Evolutionary conservation across 2,113 vertebrate genomes (phyloP), one percentile per base, ranked within the genome.

Genomic region (Nicator chloris): DNA sequence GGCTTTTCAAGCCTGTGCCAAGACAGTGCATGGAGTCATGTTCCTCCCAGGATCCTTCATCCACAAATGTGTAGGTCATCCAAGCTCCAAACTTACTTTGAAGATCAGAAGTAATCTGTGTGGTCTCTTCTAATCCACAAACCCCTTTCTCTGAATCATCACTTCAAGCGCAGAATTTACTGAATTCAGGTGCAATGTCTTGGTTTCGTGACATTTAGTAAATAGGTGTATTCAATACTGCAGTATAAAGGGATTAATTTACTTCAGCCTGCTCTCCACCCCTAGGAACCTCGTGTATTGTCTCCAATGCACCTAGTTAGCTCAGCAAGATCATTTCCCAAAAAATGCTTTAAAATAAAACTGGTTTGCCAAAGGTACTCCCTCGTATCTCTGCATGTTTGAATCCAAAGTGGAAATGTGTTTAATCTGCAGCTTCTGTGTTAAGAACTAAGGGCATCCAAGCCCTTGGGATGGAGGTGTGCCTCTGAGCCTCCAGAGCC

Each of bases 61-160:
- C 75, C 51, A 69, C 63, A 56, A 79, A 83, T 2, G 4, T 2
- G 8, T 65, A 24, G 85, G 76, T 88, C 72, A 86, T 54, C 44
- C 4, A 6, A 92, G 40, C 40, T 88, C 72, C 80, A 88, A 47
- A 50, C n/a, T 73, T 31, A 17, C 54, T 86, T 93, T 81, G 82
- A 92, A 92, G 86, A 92, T 90, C 69, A 88, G 76, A 57, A 72
- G 45, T 88, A 90, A 72, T n/a, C 76, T 90, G 56, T 90, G 72
- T 93, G 82, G 45, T 88, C 75, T 83, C 65, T 71, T 69, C 66
- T 56, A 56, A 90, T 64, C 79, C 84, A 50, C 45, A 93, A 81
- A 91, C 9, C 30, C 6, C 28, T 77, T 92, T 54, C 23, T 71
- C 53, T 72, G 57, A 69, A 49, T 61, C 51, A 21, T 53, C 0